phyloP scores from a whole-genome alignment of 2,888 invertebrate genomes.

The Drosophila pegasa region DNA sequence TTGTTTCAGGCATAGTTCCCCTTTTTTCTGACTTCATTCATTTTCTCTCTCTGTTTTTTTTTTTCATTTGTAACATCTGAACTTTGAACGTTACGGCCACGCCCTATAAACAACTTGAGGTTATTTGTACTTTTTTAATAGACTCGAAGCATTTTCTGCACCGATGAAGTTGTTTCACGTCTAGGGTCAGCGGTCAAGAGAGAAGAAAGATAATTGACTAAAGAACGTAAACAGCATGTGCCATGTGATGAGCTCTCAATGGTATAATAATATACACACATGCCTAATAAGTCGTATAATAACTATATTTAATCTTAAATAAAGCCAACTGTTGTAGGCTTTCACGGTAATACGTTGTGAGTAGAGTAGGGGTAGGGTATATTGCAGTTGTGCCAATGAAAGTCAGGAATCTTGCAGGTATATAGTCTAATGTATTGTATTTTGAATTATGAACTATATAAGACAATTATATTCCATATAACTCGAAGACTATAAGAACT shows the following conservation, averaged over 20 bases:
- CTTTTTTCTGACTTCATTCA: conserved; percentile 47
- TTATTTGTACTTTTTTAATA: conserved; percentile 55
- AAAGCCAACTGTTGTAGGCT: neutral
- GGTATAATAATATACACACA: neutral
- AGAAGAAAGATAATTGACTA: conserved; percentile 44
- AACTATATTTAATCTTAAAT: neutral
- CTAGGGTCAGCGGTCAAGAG: conserved; percentile 52
- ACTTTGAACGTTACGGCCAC: conserved; percentile 50
- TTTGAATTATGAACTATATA: too few species aligned
- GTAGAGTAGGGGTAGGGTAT: neutral
- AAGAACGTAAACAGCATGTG: conserved; percentile 25
- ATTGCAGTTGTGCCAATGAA: too few species aligned
- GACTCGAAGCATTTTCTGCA: conserved; percentile 57
- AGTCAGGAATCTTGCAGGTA: too few species aligned
- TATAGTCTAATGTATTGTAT: too few species aligned
- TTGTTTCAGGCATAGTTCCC: conserved; percentile 78
- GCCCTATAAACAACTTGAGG: conserved; percentile 56
- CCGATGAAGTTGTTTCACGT: conserved; percentile 65
- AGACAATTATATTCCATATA: too few species aligned
- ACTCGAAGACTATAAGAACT: neutral
- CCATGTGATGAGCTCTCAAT: neutral
- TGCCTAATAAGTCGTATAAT: neutral
- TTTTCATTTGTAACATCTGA: conserved; percentile 22
- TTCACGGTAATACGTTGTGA: neutral
- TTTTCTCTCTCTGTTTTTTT: neutral